These are phyloP conservation scores for Dryobates pubescens DNA, from an alignment of 2,797 vertebrate species.

Conservation along the genomic window DNA sequence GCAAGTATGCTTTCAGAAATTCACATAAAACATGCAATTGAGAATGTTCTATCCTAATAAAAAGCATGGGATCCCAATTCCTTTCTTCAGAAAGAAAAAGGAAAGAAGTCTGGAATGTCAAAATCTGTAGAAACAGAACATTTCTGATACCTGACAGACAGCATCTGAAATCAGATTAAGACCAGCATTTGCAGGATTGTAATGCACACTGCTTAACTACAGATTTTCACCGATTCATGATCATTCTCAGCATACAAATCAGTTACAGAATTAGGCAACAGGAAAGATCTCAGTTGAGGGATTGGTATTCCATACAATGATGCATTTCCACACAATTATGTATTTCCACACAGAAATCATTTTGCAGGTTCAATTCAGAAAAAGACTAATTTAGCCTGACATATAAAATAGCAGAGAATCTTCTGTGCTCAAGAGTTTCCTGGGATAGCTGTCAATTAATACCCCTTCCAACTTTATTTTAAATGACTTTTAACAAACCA, in stretches of 20 bases:
- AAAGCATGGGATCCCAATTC: not conserved
- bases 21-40: not conserved
- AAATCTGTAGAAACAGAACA: not conserved
- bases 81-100: not conserved
- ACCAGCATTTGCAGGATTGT: not conserved
- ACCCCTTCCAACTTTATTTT: not conserved
- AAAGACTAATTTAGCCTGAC: fast-evolving
- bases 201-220: not conserved
- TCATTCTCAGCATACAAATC: not conserved
- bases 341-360: not conserved
- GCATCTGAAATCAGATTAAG: not conserved
- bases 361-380: not conserved
- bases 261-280: not conserved
- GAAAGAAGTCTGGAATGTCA: not conserved
- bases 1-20: not conserved
- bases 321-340: not conserved
- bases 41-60: not conserved
- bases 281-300: not conserved
- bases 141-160: not conserved
- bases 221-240: not conserved
- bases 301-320: not conserved
- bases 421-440: not conserved
- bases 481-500: not conserved
- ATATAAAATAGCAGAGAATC: not conserved
- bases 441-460: not conserved